Evolutionary conservation across 1,140 invertebrate genomes (phyloP).

Genomic region (Euglossa dilemma): DNA sequence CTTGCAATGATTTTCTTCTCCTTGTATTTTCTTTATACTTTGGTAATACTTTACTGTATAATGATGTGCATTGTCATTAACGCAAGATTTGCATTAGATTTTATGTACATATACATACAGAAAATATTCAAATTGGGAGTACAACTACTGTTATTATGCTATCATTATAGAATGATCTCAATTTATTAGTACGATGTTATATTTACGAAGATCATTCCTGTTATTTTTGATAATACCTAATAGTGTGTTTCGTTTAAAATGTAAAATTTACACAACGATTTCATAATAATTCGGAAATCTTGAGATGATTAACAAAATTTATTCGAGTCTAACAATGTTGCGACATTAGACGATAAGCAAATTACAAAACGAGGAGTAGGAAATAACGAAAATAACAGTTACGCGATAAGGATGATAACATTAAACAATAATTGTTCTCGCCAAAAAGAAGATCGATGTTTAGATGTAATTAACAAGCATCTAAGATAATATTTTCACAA

Average conservation of each 20-base stretch:
- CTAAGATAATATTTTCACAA: conserved; percentile 28
- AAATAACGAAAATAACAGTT: background rate
- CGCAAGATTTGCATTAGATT: conserved; percentile 65
- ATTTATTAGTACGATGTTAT: conserved; percentile 3
- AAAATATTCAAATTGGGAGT: conserved; percentile 59
- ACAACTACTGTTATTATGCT: conserved; percentile 57
- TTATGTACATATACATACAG: conserved; percentile 77
- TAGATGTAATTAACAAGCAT: conserved; percentile 19
- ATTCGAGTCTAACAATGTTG: background rate
- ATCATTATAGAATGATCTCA: conserved; percentile 51
- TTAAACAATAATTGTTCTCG: conserved; percentile 51
- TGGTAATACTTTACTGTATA: conserved; percentile 29
- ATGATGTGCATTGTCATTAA: conserved; percentile 36
- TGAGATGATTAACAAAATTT: background rate
- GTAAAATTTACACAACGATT: background rate
- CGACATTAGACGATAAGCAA: background rate
- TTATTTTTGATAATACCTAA: background rate
- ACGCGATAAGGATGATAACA: conserved; percentile 31
- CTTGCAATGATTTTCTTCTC: background rate
- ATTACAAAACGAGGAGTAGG: too few relatives aligned
- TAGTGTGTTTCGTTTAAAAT: background rate
- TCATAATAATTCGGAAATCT: background rate
- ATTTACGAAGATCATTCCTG: conserved; percentile 34
- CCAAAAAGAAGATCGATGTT: conserved; percentile 28
- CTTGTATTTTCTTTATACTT: background rate